Percentiles rank a stretch among this genome's conserved stretches.
Evolutionary conservation across 2,797 vertebrate species (phyloP).

Genomic region (Hozukius guyotensis): DNA sequence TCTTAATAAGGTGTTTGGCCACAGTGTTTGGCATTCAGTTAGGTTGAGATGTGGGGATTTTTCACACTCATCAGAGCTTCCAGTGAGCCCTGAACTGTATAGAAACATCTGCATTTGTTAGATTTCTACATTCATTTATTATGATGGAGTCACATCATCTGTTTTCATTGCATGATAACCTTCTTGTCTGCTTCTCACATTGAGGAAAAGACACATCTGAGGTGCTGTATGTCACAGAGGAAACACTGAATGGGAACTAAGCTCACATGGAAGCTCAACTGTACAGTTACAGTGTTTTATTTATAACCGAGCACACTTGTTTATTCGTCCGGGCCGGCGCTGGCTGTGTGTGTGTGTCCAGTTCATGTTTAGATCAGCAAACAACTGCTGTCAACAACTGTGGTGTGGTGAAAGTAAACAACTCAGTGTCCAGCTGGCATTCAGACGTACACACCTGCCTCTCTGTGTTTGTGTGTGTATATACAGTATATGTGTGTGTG

Average conservation of each 20-base stretch:
- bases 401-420: slow-evolving; percentile 30
- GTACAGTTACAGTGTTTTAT: slow-evolving; percentile 30
- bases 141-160: neutral
- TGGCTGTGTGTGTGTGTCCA: slow-evolving; percentile 4
- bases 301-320: slow-evolving; percentile 23
- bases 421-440: slow-evolving; percentile 3
- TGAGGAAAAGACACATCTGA: no score
- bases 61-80: neutral
- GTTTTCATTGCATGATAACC: neutral
- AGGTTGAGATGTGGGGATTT: neutral
- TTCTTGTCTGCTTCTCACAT: neutral
- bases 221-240: neutral
- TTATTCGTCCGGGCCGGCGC: neutral
- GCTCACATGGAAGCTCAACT: slow-evolving; percentile 2
- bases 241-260: slow-evolving; percentile 9
- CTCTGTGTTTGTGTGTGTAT: neutral
- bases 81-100: neutral
- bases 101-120: neutral
- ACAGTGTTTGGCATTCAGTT: neutral
- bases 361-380: slow-evolving; percentile 16
- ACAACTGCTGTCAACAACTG: slow-evolving; percentile 29
- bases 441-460: slow-evolving; percentile 13
- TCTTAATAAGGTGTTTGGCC: neutral
- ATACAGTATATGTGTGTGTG: neutral
- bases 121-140: neutral